Percentiles rank a stretch among this genome's conserved stretches.
These are phyloP conservation scores for Drosophila antonietae DNA, from an alignment of 2,888 invertebrate genomes.

Conservation along the genomic window DNA sequence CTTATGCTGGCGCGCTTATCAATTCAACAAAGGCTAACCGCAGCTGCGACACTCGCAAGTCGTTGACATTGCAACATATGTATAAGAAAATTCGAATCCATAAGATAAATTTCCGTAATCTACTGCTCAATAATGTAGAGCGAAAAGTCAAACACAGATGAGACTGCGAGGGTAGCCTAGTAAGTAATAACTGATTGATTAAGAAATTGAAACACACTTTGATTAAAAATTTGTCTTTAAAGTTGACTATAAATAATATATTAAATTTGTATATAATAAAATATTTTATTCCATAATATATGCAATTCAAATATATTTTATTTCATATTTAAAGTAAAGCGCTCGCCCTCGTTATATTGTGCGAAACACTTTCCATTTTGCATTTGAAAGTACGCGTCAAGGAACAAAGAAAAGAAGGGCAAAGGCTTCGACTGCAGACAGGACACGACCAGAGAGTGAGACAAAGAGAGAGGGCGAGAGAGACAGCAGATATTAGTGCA, in stretches of 20 bases:
- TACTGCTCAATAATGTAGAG: constrained; percentile 19
- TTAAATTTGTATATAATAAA: no score
- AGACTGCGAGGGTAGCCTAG: constrained; percentile 8
- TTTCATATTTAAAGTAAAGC: background rate
- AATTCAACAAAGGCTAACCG: constrained; percentile 3
- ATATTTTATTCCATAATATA: no score
- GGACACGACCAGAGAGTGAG: constrained; percentile 16
- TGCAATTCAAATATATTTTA: background rate
- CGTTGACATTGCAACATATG: constrained; percentile 41
- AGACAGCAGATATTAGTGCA: constrained; percentile 14
- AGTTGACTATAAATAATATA: no score
- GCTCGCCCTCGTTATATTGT: background rate
- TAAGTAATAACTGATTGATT: background rate
- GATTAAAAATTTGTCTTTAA: background rate
- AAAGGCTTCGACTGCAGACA: constrained; percentile 25
- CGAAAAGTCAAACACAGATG: constrained; percentile 24
- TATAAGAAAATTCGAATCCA: constrained; percentile 14
- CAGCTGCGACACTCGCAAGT: constrained; percentile 48
- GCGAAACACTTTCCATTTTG: constrained; percentile 55
- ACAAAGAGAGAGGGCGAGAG: background rate
- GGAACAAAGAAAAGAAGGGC: constrained; percentile 45
- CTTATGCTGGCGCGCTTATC: constrained; percentile 29
- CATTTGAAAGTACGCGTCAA: constrained; percentile 7
- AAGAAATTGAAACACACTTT: background rate
- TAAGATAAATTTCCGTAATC: constrained; percentile 37